phyloP scores from a whole-genome alignment of 2,113 vertebrate species.

The Cyphomyrus discorhynchus region DNA sequence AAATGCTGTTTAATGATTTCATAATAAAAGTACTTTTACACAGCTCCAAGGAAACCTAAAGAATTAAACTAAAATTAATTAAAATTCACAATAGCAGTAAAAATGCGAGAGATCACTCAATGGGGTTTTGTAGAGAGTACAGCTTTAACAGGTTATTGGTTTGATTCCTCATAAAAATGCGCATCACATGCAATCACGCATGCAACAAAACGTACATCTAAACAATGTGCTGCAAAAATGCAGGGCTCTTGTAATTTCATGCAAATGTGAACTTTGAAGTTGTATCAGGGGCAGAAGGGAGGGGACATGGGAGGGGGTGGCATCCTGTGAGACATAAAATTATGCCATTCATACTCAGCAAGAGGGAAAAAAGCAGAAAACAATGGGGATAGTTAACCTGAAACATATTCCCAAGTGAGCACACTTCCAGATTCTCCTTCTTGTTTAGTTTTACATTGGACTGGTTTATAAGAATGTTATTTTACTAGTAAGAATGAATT shows the following conservation, averaged over 20 bases:
- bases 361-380: neutral
- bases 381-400: neutral
- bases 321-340: neutral
- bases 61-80: neutral
- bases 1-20: neutral
- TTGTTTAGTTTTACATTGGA: neutral
- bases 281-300: neutral
- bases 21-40: neutral
- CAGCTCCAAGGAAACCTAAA: neutral
- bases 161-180: neutral
- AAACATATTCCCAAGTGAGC: neutral
- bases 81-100: neutral
- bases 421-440: neutral
- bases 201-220: no score
- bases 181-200: neutral
- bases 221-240: neutral
- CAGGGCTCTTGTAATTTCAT: neutral
- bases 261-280: neutral
- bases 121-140: neutral
- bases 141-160: neutral
- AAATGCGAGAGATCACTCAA: neutral
- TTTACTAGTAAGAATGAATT: no score
- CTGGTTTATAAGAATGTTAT: neutral
- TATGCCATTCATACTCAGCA: neutral
- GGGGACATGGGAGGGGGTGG: neutral